Evolutionary conservation across 2,797 vertebrate genomes (phyloP).

Genomic region (Podarcis siculus): DNA sequence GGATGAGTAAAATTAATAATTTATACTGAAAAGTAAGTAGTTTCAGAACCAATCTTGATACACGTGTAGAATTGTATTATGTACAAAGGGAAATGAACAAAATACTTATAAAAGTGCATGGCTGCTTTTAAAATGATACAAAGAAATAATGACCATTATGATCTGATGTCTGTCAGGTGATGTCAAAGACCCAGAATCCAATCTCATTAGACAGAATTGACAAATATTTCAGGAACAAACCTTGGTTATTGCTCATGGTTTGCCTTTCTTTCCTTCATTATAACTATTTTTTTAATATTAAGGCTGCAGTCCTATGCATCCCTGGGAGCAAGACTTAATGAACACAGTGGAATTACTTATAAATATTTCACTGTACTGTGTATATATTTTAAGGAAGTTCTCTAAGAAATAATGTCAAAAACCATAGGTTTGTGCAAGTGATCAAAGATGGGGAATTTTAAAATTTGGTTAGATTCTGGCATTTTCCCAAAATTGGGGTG

Average conservation of each 20-base stretch:
- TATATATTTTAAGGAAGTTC: not conserved
- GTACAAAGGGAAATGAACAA: not conserved
- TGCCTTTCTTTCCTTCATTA: not conserved
- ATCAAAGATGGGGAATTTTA: not conserved
- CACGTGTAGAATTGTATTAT: not conserved
- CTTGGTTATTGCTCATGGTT: no score
- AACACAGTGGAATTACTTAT: not conserved
- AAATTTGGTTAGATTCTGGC: no score
- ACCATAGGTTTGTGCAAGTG: not conserved
- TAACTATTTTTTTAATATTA: not conserved
- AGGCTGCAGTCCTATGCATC: not conserved
- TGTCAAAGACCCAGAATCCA: conserved; percentile 24
- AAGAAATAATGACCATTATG: conserved; percentile 19
- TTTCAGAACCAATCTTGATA: not conserved
- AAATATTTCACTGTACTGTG: not conserved
- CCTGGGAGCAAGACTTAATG: not conserved
- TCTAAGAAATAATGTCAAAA: not conserved
- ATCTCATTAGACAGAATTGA: conserved; percentile 17
- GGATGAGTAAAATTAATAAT: conserved; percentile 33
- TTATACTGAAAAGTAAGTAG: not conserved
- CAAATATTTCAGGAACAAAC: not conserved
- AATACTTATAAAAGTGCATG: not conserved
- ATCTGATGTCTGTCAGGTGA: not conserved
- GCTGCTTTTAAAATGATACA: not conserved
- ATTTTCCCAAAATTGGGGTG: not conserved